A percentile compares a stretch with the other conserved stretches of the same genome.
Evolutionary conservation across 2,797 vertebrate species (phyloP).

Genomic region (Capromys pilorides): DNA sequence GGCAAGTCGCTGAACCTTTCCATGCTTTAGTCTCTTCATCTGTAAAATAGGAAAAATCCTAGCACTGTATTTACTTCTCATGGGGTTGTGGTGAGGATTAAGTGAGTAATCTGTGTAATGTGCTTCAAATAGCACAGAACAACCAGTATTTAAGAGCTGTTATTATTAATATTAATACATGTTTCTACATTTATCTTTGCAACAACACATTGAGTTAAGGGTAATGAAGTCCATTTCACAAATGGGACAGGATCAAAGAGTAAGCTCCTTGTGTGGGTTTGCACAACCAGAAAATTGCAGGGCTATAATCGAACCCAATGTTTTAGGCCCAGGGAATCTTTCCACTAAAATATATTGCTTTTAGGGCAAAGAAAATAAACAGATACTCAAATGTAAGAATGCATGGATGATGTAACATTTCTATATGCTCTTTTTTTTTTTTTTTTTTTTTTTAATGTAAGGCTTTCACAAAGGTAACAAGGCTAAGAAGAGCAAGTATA

Average conservation of each 20-base stretch:
- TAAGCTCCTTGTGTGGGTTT: not conserved
- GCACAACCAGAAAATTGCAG: not conserved
- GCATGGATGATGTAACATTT: not conserved
- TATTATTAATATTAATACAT: not conserved
- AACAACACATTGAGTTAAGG: not conserved
- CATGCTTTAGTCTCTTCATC: not conserved
- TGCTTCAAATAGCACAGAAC: not conserved
- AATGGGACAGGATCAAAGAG: not conserved
- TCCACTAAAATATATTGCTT: conserved; percentile 30
- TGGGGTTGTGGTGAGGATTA: not conserved
- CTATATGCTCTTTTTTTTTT: not conserved
- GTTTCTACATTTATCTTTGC: not conserved
- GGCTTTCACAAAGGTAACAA: not conserved
- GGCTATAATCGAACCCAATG: not conserved
- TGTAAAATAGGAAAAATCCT: not conserved
- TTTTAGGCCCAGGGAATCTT: conserved; percentile 39
- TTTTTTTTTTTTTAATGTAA: not conserved
- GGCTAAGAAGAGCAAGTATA: not conserved
- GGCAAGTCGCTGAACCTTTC: not conserved
- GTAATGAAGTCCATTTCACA: not conserved
- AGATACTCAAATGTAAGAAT: conserved; percentile 17
- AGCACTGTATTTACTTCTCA: not conserved
- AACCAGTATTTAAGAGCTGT: not conserved
- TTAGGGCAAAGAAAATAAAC: conserved; percentile 43
- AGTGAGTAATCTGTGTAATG: not conserved